phyloP scores from a whole-genome alignment of 2,888 invertebrate species.

The Scaptomyza polygonia region DNA sequence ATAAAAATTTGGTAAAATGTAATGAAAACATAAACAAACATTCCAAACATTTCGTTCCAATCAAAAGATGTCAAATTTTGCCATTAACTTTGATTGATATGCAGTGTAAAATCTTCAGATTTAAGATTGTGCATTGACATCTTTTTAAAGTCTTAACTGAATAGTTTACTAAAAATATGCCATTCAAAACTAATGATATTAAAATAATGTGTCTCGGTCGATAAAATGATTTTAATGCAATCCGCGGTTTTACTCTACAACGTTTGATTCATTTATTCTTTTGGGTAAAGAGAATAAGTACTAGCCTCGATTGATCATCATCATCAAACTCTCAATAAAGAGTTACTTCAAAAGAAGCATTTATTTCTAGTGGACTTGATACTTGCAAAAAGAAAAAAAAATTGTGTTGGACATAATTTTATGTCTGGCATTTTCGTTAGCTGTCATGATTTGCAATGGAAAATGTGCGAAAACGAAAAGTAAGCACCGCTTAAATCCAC shows the following conservation, averaged over 20 bases:
- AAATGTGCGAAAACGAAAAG: constrained; percentile 41
- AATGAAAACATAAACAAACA: not conserved
- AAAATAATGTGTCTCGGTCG: not conserved
- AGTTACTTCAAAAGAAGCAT: not conserved
- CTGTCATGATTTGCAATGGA: constrained; percentile 35
- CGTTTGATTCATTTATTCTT: too few relatives aligned
- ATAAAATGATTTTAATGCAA: not conserved
- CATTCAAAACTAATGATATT: not conserved
- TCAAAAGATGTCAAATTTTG: not conserved
- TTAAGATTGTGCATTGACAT: not conserved
- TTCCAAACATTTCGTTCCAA: too few relatives aligned
- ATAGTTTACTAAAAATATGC: not conserved
- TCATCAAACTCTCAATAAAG: not conserved
- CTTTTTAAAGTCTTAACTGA: not conserved
- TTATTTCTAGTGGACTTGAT: not conserved
- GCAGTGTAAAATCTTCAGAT: not conserved
- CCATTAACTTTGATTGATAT: not conserved
- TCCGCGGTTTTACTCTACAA: not conserved
- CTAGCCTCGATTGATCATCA: too few relatives aligned
- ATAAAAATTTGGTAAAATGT: not conserved
- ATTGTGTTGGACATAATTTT: constrained; percentile 11
- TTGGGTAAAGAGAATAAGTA: not conserved
- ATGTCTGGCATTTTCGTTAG: constrained; percentile 6
- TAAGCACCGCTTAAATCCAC: constrained; percentile 67
- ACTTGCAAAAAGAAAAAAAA: too few relatives aligned